phyloP scores from a whole-genome alignment of 2,113 vertebrate species.

The Eulemur rufifrons region DNA sequence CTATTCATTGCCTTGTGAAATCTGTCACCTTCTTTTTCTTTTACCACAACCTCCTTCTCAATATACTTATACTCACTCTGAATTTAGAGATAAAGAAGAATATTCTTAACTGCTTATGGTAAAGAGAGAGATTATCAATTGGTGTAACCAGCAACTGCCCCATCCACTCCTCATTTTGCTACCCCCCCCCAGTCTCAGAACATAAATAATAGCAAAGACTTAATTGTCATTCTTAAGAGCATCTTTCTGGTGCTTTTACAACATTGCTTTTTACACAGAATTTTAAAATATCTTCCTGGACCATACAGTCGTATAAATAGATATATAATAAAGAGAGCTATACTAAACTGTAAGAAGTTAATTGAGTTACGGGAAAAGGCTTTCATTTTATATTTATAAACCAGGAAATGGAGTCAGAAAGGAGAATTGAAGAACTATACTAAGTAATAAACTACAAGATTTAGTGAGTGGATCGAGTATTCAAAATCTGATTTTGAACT shows the following conservation, averaged over 20 bases:
- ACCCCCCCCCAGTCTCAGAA: neutral
- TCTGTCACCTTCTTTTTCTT: neutral
- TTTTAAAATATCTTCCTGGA: neutral
- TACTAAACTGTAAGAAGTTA: constrained; percentile 5
- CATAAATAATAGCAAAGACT: neutral
- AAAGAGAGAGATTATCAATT: neutral
- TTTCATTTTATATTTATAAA: constrained; percentile 38
- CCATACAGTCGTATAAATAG: neutral
- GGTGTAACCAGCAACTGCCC: neutral
- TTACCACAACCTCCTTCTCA: neutral
- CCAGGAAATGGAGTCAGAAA: neutral
- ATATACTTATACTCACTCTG: neutral
- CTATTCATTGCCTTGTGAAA: neutral
- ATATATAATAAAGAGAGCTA: neutral
- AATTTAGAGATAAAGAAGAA: neutral
- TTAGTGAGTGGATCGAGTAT: constrained; percentile 34
- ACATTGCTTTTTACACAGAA: neutral
- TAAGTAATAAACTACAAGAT: neutral
- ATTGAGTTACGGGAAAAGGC: neutral
- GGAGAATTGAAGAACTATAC: neutral
- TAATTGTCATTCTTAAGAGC: neutral
- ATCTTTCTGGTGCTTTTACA: neutral
- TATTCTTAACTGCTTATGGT: neutral
- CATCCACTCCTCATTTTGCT: neutral
- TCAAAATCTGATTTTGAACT: neutral